These are phyloP conservation scores for Chrysopa pallens DNA, from an alignment of 1,140 invertebrate genomes.

Conservation along the genomic window DNA sequence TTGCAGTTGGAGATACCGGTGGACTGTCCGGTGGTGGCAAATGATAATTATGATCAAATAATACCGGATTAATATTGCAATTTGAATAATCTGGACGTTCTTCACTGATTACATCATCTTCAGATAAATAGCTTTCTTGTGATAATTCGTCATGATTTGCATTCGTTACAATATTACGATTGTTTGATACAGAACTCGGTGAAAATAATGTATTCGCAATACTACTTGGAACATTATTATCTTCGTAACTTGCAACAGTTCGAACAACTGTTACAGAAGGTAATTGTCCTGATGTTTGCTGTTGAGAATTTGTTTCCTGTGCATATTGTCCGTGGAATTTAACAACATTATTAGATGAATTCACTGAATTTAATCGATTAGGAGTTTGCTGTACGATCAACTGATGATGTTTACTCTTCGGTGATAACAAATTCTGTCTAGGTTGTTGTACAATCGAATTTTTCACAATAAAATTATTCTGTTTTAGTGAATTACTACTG, in stretches of 20 bases:
- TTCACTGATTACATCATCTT: neutral
- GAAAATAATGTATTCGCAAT: neutral
- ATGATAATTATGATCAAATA: slow-evolving; percentile 1
- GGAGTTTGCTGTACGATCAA: neutral
- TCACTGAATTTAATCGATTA: neutral
- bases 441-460: neutral
- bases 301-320: neutral
- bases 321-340: neutral
- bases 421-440: neutral
- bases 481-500: neutral
- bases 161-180: neutral
- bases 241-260: neutral
- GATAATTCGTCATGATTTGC: neutral
- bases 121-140: neutral
- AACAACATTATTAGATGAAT: neutral
- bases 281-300: neutral
- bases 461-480: neutral
- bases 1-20: slow-evolving; percentile 6
- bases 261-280: neutral
- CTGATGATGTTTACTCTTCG: neutral
- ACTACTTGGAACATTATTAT: neutral
- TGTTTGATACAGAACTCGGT: neutral
- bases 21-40: slow-evolving; percentile 1
- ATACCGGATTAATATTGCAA: neutral
- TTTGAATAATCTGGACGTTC: slow-evolving; percentile 2